Evolutionary conservation across 1,140 invertebrate genomes (phyloP).

Genomic region (Hypothenemus hampei): DNA sequence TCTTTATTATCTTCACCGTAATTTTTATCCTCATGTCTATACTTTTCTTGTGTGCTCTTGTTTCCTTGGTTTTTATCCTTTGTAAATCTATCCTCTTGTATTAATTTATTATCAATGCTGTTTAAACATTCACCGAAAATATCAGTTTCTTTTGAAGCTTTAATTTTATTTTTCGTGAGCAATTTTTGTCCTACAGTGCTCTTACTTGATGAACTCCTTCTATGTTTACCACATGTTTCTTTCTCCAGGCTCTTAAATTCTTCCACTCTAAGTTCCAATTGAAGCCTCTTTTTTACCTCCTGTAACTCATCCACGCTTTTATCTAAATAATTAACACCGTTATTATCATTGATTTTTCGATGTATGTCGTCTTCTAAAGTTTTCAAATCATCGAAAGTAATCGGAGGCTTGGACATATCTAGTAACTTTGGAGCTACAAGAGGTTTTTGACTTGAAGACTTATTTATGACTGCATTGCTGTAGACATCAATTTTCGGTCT

Average conservation of each 20-base stretch:
- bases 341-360: slow-evolving; percentile 27
- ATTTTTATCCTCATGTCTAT: too few relatives aligned
- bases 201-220: too few relatives aligned
- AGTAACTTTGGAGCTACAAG: slow-evolving; percentile 18
- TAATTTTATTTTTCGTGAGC: not conserved
- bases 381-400: slow-evolving; percentile 35
- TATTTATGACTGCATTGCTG: slow-evolving; percentile 30
- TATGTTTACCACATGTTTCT: too few relatives aligned
- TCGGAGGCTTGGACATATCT: slow-evolving; percentile 37
- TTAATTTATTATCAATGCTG: slow-evolving; percentile 36
- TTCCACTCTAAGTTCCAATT: slow-evolving; percentile 28
- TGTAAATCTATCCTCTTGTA: too few relatives aligned
- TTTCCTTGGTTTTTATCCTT: too few relatives aligned
- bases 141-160: slow-evolving; percentile 30
- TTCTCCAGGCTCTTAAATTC: too few relatives aligned
- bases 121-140: slow-evolving; percentile 34
- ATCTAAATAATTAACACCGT: slow-evolving; percentile 9
- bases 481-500: slow-evolving; percentile 34
- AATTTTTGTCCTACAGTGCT: not conserved
- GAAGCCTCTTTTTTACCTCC: slow-evolving; percentile 24
- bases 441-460: slow-evolving; percentile 3
- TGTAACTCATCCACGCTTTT: slow-evolving; percentile 30
- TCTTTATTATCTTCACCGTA: too few relatives aligned
- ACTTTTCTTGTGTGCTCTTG: too few relatives aligned
- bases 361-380: slow-evolving; percentile 33